Conservation (phyloP, 2,797 vertebrate species). For the Apodemus agrarius region DNA sequence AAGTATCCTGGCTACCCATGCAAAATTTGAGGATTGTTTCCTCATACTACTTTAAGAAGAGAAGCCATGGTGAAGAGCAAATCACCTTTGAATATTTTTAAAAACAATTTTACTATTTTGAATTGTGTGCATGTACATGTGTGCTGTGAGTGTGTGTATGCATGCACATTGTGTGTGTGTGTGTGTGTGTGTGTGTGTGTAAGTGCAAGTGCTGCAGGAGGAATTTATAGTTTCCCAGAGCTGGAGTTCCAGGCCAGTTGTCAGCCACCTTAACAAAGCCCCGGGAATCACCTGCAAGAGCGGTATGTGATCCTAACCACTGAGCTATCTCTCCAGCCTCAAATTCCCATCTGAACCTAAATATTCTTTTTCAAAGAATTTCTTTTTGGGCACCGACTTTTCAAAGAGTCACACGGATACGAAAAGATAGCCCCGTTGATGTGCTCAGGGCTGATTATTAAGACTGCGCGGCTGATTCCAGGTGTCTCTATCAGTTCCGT, state of each 20-base stretch:
- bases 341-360: conserved; percentile 12
- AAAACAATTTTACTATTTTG: background rate
- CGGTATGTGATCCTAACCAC: background rate
- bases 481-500: background rate
- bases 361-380: conserved; percentile 18
- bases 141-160: background rate
- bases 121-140: background rate
- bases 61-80: conserved; percentile 16
- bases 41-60: background rate
- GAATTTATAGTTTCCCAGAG: background rate
- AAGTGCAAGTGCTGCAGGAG: too few relatives aligned
- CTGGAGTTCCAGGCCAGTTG: background rate
- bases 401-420: background rate
- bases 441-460: background rate
- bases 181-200: background rate
- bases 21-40: conserved; percentile 48
- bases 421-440: background rate
- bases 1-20: conserved; percentile 33
- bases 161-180: background rate
- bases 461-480: conserved; percentile 17
- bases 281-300: background rate
- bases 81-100: background rate
- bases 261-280: background rate
- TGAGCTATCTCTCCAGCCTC: background rate
- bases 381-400: background rate